phyloP scores from a whole-genome alignment of 2,113 vertebrate genomes.

The Vidua chalybeata region DNA sequence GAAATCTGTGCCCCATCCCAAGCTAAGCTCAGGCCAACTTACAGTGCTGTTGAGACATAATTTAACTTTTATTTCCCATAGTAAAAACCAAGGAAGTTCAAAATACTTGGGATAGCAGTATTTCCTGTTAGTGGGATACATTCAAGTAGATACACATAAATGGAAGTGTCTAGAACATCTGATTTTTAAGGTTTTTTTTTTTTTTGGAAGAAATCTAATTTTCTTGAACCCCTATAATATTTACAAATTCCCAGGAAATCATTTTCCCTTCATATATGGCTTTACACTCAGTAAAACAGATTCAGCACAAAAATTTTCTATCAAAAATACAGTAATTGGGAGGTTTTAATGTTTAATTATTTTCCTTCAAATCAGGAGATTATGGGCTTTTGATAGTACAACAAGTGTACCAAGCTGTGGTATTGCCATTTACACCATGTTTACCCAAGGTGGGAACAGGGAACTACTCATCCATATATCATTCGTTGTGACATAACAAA shows the following conservation, averaged over 20 bases:
- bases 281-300: not conserved
- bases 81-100: not conserved
- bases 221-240: not conserved
- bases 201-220: not conserved
- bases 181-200: not conserved
- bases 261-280: not conserved
- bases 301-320: not conserved
- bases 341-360: not conserved
- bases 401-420: not conserved
- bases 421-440: not conserved
- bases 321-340: not conserved
- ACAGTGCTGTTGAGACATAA: not conserved
- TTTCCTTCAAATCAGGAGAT: not conserved
- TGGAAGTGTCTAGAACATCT: not conserved
- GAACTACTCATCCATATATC: not conserved
- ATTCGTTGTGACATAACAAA: not conserved
- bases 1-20: not conserved
- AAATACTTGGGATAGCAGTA: not conserved
- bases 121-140: not conserved
- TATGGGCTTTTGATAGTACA: not conserved
- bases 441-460: not conserved
- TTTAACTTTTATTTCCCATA: not conserved
- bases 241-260: not conserved
- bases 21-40: not conserved
- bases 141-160: not conserved